Evolutionary conservation across 2,888 invertebrate species (phyloP), one percentile per base, ranked within the genome.

Genomic region (Halictus ligatus): DNA sequence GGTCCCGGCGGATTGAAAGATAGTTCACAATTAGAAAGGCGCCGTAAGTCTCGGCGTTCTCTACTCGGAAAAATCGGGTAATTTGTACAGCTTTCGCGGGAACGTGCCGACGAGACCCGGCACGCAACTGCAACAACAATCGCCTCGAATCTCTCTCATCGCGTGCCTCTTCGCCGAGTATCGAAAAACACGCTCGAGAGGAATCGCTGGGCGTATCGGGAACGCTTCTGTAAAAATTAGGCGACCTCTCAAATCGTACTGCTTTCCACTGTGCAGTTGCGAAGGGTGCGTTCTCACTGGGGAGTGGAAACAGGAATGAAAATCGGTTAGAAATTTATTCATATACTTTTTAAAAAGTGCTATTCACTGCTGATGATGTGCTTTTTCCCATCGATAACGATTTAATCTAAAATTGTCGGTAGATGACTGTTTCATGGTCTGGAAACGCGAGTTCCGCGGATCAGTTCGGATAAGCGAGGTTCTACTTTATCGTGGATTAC

Each of bases 11-110:
- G 64, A 67, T 67, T 67, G 64, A 67, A 67, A 67, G 29, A 67
- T 67, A 67, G 29, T 7, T 67, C 64, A 67, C 64, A 67, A 67
- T 67, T 67, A 67, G 64, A 67, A 67, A 67, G 64, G 64, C 25
- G 15, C 25, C 29, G 64, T 15, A 54, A 54, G 54, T 54, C 54
- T 54, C 54, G 54, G 3, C 54, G 29, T 8, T 67, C 18, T 67
- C 64, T 29, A 40, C 69, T 29, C 40, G 69, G 79, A 84, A 75
- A 86, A 90, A 90, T 78, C 60, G 81, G 48, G 80, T 77, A 81
- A 86, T 88, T 86, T 81, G 84, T 69, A 71, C 88, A 90, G 89
- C 88, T 90, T 67, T 40, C 67, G 25, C 74, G 73, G n/a, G 76
- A 81, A 80, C 73, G 69, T 78, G 75, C 29, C 64, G 60, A 25